These are phyloP conservation scores for Oryzias melastigma DNA, from an alignment of 2,113 vertebrate genomes.

Conservation along the genomic window DNA sequence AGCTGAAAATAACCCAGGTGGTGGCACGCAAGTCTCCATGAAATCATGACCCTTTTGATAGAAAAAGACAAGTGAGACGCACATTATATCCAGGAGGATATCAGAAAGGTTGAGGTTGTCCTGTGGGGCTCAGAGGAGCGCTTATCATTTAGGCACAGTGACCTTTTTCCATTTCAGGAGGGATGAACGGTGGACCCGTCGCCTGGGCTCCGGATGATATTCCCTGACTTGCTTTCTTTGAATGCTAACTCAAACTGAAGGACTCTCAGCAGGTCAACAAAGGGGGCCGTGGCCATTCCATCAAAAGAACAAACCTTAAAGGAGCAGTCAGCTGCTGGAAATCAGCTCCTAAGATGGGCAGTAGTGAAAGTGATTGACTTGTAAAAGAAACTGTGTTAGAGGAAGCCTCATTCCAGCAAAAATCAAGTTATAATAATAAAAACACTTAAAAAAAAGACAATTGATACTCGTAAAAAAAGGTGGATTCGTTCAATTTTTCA, in stretches of 20 bases:
- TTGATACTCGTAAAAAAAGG: not conserved
- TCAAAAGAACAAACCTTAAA: constrained; percentile 1
- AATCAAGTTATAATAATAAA: constrained; percentile 8
- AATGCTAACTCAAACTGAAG: constrained; percentile 7
- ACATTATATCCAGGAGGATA: constrained; percentile 23
- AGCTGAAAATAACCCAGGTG: constrained; percentile 25
- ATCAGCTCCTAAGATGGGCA: constrained; percentile 10
- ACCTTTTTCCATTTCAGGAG: constrained; percentile 33
- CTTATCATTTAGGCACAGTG: constrained; percentile 35
- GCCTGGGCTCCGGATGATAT: constrained; percentile 15
- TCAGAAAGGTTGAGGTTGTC: constrained; percentile 20
- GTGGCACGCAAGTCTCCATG: constrained; percentile 13
- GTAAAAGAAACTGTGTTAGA: constrained; percentile 1
- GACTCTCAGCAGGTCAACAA: constrained; percentile 6
- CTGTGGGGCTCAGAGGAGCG: constrained; percentile 29
- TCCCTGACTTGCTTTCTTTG: constrained; percentile 8
- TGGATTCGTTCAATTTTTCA: not conserved
- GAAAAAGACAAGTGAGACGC: constrained; percentile 21
- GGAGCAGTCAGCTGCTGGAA: not conserved
- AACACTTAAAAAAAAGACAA: not conserved
- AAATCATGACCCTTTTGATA: constrained; percentile 15
- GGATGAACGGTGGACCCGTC: constrained; percentile 7
- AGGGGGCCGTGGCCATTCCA: not conserved
- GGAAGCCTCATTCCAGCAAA: not conserved
- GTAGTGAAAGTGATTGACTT: too few relatives aligned